Evolutionary conservation across 2,888 invertebrate species (phyloP).

Genomic region (Eupithecia vulgata): DNA sequence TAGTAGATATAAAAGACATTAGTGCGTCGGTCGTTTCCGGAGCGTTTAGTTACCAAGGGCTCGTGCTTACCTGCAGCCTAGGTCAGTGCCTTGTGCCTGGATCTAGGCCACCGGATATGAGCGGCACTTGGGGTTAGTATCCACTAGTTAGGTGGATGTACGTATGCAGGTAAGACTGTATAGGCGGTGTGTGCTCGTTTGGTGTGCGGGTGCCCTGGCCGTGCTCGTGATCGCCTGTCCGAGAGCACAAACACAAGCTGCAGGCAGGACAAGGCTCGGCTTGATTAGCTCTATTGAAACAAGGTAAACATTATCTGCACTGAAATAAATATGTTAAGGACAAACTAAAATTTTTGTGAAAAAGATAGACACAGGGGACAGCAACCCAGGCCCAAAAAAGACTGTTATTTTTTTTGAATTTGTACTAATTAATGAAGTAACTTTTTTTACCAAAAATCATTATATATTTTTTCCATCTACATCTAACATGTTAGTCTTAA

Average conservation of each 20-base stretch:
- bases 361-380: no score
- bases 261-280: neutral
- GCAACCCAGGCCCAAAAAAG: no score
- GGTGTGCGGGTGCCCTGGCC: neutral
- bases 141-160: conserved; percentile 33
- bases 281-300: neutral
- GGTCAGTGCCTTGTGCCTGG: neutral
- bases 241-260: neutral
- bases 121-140: conserved; percentile 50
- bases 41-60: conserved; percentile 1
- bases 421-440: no score
- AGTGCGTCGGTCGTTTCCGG: conserved; percentile 26
- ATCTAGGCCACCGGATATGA: conserved; percentile 44
- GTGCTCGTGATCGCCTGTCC: neutral
- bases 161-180: neutral
- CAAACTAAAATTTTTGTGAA: no score
- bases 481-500: no score
- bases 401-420: no score
- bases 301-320: neutral
- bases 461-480: no score
- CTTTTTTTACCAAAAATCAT: no score
- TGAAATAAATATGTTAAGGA: no score
- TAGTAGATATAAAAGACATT: conserved; percentile 27
- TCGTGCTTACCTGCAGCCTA: neutral
- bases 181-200: neutral